A percentile compares a stretch with the other conserved stretches of the same genome.
Conservation (phyloP, 2,888 invertebrate species). For the Euzetes globulus region DNA sequence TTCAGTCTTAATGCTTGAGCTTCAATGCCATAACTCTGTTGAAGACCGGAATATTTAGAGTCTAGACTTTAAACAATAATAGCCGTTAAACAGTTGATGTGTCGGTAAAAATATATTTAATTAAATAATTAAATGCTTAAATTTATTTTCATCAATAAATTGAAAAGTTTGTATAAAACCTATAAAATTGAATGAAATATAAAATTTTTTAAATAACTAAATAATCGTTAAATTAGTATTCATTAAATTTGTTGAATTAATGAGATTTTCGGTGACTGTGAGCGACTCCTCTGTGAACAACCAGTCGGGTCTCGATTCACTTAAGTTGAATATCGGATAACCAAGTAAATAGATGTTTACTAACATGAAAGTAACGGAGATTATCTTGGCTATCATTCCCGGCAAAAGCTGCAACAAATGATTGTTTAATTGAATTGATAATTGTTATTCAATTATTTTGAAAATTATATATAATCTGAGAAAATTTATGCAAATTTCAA, state of each 20-base stretch:
- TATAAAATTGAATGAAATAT: background rate
- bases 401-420: slow-evolving; percentile 24
- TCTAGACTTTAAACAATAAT: too few species aligned
- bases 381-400: slow-evolving; percentile 31
- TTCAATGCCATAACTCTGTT: too few species aligned
- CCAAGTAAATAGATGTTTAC: slow-evolving; percentile 30
- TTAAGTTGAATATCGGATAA: slow-evolving; percentile 23
- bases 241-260: background rate
- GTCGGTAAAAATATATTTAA: too few species aligned
- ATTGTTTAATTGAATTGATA: background rate
- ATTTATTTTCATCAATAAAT: background rate
- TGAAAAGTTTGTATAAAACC: background rate
- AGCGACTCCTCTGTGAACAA: background rate
- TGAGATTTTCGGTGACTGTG: background rate
- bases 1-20: too few species aligned
- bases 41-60: too few species aligned
- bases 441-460: too few species aligned
- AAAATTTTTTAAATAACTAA: background rate
- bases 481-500: background rate
- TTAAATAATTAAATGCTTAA: too few species aligned
- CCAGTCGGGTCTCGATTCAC: slow-evolving; percentile 12
- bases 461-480: background rate
- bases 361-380: slow-evolving; percentile 19
- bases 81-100: too few species aligned
- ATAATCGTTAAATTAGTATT: background rate